Base-by-base conservation (phyloP, 2,113 vertebrate genomes). In the Tachysurus vachellii region DNA sequence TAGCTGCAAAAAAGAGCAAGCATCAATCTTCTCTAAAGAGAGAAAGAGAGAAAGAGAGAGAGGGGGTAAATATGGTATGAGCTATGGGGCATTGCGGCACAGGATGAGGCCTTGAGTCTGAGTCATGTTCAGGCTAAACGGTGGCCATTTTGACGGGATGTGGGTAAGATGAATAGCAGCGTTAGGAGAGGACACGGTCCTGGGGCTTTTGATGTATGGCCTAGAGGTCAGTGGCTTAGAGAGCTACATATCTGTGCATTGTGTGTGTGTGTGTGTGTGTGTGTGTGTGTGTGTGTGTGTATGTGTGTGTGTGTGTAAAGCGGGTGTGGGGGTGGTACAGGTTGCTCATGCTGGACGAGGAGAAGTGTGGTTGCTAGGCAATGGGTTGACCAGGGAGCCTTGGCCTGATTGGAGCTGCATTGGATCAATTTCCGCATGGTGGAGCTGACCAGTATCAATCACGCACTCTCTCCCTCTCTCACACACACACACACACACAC, bases 371-470 rank as follows among this genome's bases (percentile, higher is more conserved):
- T 95, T 94, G 94, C 94, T 91, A 94, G 93, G 95, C 95, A 94
- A 96, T 95, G 90, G 91, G 89, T 91, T 94, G 93, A 94, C 94
- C 91, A 90, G 92, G 92, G 94, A 94, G 93, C 93, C 92, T 90
- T 91, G 86, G 92, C 94, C 93, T 94, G 93, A 93, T 94, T 93
- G 92, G 90, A 92, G 93, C 93, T 93, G 93, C 92, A 91, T 92
- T 92, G 91, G 94, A 95, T 95, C 94, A 95, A 94, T 95, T 94
- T 94, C 92, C 90, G 86, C 90, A 91, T 79, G 88, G 90, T 92
- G 90, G 91, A 89, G 89, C 92, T 92, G 90, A 91, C 90, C 91
- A 90, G 90, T 90, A 91, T 93, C 92, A 91, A 92, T 93, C 92
- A 90, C 91, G 66, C 80, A 84, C 88, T 83, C 85, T 89, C 85